phyloP scores from a whole-genome alignment of 2,113 vertebrate species.

The Junco hyemalis region DNA sequence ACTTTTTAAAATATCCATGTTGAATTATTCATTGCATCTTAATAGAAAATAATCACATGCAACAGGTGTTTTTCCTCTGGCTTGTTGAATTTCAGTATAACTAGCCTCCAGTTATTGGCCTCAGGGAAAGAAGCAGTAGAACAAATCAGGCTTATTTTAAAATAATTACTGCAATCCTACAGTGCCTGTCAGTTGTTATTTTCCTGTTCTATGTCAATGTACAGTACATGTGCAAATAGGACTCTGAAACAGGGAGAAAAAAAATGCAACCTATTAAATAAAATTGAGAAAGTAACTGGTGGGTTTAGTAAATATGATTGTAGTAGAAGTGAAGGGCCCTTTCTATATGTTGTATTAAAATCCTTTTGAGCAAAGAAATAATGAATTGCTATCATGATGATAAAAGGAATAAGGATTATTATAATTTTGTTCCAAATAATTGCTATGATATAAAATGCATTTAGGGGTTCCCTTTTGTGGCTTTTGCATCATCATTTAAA shows the following conservation, averaged over 20 bases:
- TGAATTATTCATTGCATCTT: constrained; percentile 77
- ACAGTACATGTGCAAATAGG: constrained; percentile 22
- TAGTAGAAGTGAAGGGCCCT: neutral
- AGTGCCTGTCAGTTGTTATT: constrained; percentile 62
- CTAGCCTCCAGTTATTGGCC: constrained; percentile 62
- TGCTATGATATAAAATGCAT: constrained; percentile 35
- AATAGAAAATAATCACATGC: constrained; percentile 61
- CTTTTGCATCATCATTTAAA: constrained; percentile 58
- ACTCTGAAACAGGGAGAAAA: constrained; percentile 3
- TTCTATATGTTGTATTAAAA: constrained; percentile 25
- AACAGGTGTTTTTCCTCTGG: constrained; percentile 72
- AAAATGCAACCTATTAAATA: constrained; percentile 24
- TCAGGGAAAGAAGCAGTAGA: constrained; percentile 55
- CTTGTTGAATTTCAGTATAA: constrained; percentile 60
- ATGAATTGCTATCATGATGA: neutral
- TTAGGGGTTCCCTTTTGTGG: constrained; percentile 29
- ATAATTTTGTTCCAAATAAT: constrained; percentile 57
- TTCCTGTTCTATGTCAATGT: constrained; percentile 48
- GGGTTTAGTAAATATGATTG: constrained; percentile 42
- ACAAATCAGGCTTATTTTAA: constrained; percentile 73
- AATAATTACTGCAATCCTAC: constrained; percentile 70
- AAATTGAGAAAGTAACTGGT: constrained; percentile 34
- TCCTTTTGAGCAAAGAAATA: constrained; percentile 48
- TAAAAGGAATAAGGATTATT: constrained; percentile 43
- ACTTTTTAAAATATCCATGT: constrained; percentile 20